Base-by-base conservation (phyloP, 2,113 vertebrate genomes). In the Dascyllus trimaculatus region DNA sequence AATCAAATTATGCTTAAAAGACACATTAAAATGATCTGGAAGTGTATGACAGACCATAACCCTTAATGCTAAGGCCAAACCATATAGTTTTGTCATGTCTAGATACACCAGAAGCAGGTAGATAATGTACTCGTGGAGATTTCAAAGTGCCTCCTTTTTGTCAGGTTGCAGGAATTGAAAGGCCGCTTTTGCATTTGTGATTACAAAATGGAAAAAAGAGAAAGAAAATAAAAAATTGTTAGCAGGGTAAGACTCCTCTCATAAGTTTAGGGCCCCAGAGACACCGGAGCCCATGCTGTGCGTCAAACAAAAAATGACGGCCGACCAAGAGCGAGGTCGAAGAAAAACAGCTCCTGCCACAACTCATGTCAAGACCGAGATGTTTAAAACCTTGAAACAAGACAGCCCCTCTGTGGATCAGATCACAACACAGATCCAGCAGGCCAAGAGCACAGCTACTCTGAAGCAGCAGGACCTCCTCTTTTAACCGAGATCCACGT, bases 141-240 rank as follows among this genome's bases (percentile, higher is more conserved):
- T 81, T 82, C 83, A 89, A 94, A 93, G 89, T 87, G 84, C 87
- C 87, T 89, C 86, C 74, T 78, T 84, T 84, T 81, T 80, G 60
- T 86, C 76, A 89, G 86, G 81, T 86, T 82, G 87, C 86, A 93
- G 89, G 91, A 92, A 85, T 85, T 78, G 80, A 91, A 94, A 94
- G 94, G 93, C 92, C 86, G 83, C 93, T 86, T 86, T 88, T 89
- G 85, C 81, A 79, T 62, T n/a, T 71, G 51, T 76, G 79, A 81
- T 84, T 67, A 81, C 7, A 71, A 81, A 78, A 77, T 56, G 21
- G 13, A 26, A 14, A 48, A 22, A 51, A 71, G n/a, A 58, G 69
- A 82, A 72, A 35, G 52, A 64, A 78, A 60, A 76, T 6, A 74
- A 54, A n/a, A 66, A 62, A 64, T 19, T 32, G 32, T 73, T 63